Base-by-base conservation (phyloP, 2,797 vertebrate species). In the Orestias chungarensis region DNA sequence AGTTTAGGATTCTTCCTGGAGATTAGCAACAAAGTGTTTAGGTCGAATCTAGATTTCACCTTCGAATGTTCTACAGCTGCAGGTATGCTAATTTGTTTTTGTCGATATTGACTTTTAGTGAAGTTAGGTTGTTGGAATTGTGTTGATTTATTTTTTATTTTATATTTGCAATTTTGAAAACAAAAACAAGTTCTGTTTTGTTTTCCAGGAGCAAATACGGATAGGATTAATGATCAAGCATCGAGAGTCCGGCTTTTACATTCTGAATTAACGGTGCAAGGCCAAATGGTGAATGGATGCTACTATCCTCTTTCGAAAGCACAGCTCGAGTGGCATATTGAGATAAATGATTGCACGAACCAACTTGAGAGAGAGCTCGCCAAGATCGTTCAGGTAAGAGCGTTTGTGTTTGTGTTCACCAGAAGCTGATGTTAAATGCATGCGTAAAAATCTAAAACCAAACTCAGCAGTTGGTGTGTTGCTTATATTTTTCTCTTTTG, bases 251-350 rank as follows among this genome's bases (percentile, higher is more conserved):
- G 82, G 20, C 66, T 89, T 23, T 57, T 85, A 57, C 55, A 49
- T 31, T 66, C 84, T n/a, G 57, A 40, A 12, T 74, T 92, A 50
- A 87, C 66, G 64, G 76, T 93, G 43, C 78, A 76, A 52, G 94
- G 93, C 23, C 75, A 84, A 59, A 85, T 78, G 66, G 52, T 94
- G 47, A 74, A 52, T 44, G 88, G 90, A 27, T 92, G 93, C 80
- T 95, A 86, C 78, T 75, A 71, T 35, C 88, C 91, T 20, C 81
- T 93, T 15, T 85, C 83, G 44, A 90, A 81, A 62, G 74, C 74
- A 8, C 91, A 93, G 29, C 79, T 97, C n/a, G 78, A 93, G 76
- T 88, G 92, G 86, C 90, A 95, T 12, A 85, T 97, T 25, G 70
- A 76, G 27, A 82, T 81, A 6, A 93, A 80, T 62, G 62, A 84